Evolutionary conservation across 2,113 vertebrate genomes (phyloP), one percentile per base, ranked within the genome.

Genomic region (Clarias macrocephalus): DNA sequence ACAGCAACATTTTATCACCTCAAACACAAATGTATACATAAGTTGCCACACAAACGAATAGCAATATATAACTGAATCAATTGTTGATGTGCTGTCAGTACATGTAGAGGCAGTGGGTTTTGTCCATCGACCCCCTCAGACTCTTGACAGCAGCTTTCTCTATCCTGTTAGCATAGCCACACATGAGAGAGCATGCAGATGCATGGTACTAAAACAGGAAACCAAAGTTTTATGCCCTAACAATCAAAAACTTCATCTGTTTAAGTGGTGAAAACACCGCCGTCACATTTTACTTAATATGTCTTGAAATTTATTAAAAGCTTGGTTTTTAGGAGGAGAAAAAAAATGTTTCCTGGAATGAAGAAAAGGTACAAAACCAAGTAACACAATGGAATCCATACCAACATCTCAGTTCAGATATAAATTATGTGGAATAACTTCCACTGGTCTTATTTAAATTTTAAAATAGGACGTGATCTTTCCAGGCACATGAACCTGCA

Each of bases 111-210:
- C 84, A 94, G 93, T 93, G 87, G 91, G 91, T 94, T 73, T 48
- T 80, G 89, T 81, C 88, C 91, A 81, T 88, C 85, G 56, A 95
- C 95, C 92, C 92, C 96, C 95, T 97, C 96, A 96, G 96, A 96
- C 93, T 92, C 54, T 90, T 90, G 93, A 97, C 91, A 96, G 91
- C 57, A 33, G 80, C 88, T 96, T 95, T 33, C 80, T 99, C 87
- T 98, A 86, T 96, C 97, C 97, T 95, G 96, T 94, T 96, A 96
- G 96, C 96, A 98, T 96, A 96, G 93, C 95, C 94, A 96, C 93
- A 91, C 95, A 94, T 91, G 95, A 89, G 88, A 86, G 30, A 87
- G 72, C 1, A 90, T 15, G 89, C 95, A 94, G 96, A 94, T 93
- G 95, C 89, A 92, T 91, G 96, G 96, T 95, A 96, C 96, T 97